phyloP scores from a whole-genome alignment of 2,797 vertebrate species.

The Oophaga sylvatica region DNA sequence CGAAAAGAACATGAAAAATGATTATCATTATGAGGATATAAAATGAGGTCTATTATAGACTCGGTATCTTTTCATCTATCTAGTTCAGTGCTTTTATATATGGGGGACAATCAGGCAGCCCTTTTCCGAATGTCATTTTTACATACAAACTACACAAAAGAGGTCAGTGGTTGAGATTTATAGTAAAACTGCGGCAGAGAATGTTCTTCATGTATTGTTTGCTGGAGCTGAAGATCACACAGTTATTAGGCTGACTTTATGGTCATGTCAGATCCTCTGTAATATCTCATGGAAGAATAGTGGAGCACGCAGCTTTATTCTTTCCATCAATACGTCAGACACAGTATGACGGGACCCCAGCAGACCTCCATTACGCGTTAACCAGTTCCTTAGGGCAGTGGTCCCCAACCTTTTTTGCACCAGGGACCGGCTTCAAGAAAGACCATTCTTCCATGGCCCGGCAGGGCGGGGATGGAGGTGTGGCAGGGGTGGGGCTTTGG shows the following conservation, averaged over 20 bases:
- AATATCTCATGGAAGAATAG: too few species aligned
- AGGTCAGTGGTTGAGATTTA: constrained; percentile 10
- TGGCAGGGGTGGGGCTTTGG: too few species aligned
- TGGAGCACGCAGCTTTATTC: too few species aligned
- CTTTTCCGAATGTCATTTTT: neutral
- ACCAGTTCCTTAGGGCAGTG: too few species aligned
- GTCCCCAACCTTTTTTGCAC: too few species aligned
- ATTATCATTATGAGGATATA: constrained; percentile 39
- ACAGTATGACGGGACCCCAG: too few species aligned
- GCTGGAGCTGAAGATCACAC: neutral
- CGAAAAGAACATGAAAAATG: constrained; percentile 32
- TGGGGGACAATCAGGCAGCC: neutral
- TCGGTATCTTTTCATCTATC: constrained; percentile 18
- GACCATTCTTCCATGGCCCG: too few species aligned
- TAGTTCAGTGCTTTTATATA: constrained; percentile 9
- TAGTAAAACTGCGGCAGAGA: neutral
- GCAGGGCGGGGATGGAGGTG: too few species aligned
- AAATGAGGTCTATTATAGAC: constrained; percentile 17
- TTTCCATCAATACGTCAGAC: too few species aligned
- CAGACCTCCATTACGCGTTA: too few species aligned
- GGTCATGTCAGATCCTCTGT: neutral
- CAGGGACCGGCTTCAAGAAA: too few species aligned
- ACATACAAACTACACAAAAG: neutral
- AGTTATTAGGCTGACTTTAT: neutral
- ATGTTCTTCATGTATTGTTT: neutral